Percentiles rank a stretch among this genome's conserved stretches.
These are phyloP conservation scores for Gymnodraco acuticeps DNA, from an alignment of 2,797 vertebrate species.

Conservation along the genomic window DNA sequence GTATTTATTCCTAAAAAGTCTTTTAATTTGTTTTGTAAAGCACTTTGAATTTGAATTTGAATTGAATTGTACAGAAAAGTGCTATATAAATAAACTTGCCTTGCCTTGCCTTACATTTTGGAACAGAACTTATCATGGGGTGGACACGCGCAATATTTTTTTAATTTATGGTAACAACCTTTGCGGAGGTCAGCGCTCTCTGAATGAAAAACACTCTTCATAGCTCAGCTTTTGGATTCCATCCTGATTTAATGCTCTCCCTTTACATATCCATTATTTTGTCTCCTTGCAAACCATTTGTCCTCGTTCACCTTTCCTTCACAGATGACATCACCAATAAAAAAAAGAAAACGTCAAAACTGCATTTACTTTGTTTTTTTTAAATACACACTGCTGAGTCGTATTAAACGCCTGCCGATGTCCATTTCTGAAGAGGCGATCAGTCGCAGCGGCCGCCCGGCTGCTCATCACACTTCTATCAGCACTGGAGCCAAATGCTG, in stretches of 20 bases:
- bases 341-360: constrained; percentile 38
- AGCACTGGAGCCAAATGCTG: constrained; percentile 65
- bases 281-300: background rate
- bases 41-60: no score
- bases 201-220: background rate
- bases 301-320: background rate
- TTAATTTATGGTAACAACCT: background rate
- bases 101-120: background rate
- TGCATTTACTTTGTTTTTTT: background rate
- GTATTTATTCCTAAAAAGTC: no score
- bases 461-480: constrained; percentile 70
- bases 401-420: constrained; percentile 48
- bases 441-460: constrained; percentile 37
- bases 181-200: background rate
- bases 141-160: background rate
- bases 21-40: no score
- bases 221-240: background rate
- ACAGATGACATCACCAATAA: background rate
- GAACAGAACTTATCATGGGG: background rate
- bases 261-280: constrained; percentile 2
- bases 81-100: no score
- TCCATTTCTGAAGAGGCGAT: constrained; percentile 57
- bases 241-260: background rate
- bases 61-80: no score
- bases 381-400: constrained; percentile 5